Evolutionary conservation across 2,113 vertebrate species (phyloP).

Genomic region (Aptenodytes patagonicus): DNA sequence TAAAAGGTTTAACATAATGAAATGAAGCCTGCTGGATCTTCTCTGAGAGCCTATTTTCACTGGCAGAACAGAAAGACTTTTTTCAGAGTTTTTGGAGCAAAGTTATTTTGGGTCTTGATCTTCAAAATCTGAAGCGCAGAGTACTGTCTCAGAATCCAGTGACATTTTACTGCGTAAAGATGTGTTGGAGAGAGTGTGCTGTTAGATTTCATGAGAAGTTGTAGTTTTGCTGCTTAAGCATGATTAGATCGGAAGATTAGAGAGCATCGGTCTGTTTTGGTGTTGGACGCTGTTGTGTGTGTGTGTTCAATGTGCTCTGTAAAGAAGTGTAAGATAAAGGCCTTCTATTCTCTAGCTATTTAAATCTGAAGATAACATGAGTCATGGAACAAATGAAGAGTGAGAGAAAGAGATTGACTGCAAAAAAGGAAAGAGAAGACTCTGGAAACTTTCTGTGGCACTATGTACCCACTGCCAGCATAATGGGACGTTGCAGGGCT

Average conservation of each 20-base stretch:
- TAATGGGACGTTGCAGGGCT: not conserved
- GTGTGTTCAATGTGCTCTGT: not conserved
- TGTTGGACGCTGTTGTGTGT: not conserved
- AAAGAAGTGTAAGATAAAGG: not conserved
- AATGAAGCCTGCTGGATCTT: not conserved
- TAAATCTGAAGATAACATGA: not conserved
- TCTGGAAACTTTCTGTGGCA: not conserved
- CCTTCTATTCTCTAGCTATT: not conserved
- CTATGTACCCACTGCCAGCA: not conserved
- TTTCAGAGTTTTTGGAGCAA: not conserved
- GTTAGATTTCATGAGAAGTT: not conserved
- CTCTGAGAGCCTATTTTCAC: not conserved
- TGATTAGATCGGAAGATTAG: not conserved
- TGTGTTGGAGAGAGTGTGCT: not conserved
- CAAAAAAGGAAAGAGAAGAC: not conserved
- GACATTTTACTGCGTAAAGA: not conserved
- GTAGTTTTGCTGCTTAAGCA: not conserved
- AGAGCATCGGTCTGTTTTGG: rapidly evolving
- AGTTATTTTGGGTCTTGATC: not conserved
- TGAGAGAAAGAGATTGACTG: not conserved
- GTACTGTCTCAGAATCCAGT: not conserved
- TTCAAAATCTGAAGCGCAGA: not conserved
- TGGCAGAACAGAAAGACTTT: not conserved
- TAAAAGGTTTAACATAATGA: not conserved
- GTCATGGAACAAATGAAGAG: not conserved